Evolutionary conservation across 2,797 vertebrate genomes (phyloP).

Genomic region (Meriones psammophilus): DNA sequence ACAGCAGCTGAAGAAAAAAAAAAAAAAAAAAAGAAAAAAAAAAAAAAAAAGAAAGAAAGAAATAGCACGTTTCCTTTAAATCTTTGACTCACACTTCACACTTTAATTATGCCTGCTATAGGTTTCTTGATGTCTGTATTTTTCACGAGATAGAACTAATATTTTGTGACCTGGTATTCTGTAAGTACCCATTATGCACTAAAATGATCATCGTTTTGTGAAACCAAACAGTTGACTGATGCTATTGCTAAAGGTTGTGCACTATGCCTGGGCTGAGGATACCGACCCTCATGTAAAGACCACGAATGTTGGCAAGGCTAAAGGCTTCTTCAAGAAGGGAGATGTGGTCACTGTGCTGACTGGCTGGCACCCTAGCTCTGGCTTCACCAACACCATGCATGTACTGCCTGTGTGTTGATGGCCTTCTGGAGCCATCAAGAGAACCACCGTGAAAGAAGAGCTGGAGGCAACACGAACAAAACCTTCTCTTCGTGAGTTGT

Average conservation of each 20-base stretch:
- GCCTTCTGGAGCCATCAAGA: not conserved
- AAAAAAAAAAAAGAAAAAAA: too few species aligned
- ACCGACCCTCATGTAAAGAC: too few species aligned
- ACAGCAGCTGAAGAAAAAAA: too few species aligned
- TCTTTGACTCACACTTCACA: not conserved
- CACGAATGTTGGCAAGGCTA: too few species aligned
- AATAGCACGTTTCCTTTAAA: not conserved
- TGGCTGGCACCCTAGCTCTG: too few species aligned
- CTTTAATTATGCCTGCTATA: not conserved
- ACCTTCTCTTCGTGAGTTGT: not conserved
- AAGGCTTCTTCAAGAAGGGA: too few species aligned
- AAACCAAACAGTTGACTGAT: not conserved
- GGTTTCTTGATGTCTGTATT: not conserved
- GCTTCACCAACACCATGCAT: too few species aligned
- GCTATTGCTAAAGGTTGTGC: slow-evolving; percentile 49
- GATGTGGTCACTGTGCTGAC: too few species aligned
- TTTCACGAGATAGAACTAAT: not conserved
- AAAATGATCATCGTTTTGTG: not conserved
- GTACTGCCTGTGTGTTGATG: too few species aligned
- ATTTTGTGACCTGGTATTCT: not conserved
- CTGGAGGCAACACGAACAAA: not conserved
- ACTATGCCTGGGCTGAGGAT: too few species aligned
- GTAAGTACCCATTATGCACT: too few species aligned
- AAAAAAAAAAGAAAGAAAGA: too few species aligned
- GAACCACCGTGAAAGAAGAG: slow-evolving; percentile 52